phyloP scores from a whole-genome alignment of 2,888 invertebrate species.

The Poecilus cupreus region DNA sequence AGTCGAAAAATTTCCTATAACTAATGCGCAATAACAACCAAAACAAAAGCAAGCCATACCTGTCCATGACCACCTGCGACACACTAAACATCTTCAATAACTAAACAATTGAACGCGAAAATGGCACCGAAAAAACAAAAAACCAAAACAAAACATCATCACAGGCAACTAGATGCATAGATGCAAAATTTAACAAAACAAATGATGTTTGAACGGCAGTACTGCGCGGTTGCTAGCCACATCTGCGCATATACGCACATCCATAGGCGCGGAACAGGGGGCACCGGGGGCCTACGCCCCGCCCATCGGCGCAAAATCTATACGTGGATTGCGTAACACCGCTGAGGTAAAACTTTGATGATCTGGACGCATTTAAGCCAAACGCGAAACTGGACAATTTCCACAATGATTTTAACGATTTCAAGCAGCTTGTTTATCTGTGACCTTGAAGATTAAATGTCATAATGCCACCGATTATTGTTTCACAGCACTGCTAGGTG shows the following conservation, averaged over 20 bases:
- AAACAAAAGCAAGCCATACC: slow-evolving; percentile 46
- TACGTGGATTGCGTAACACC: slow-evolving; percentile 63
- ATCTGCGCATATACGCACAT: slow-evolving; percentile 52
- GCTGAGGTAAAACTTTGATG: slow-evolving; percentile 7
- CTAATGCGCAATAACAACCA: slow-evolving; percentile 49
- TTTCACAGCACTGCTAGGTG: background rate
- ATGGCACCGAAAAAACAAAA: slow-evolving; percentile 33
- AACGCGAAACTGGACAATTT: background rate
- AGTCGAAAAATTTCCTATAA: background rate
- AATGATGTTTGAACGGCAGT: slow-evolving; percentile 43
- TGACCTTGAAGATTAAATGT: slow-evolving; percentile 31
- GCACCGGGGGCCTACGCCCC: background rate
- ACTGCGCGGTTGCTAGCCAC: slow-evolving; percentile 17
- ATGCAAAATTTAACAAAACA: slow-evolving; percentile 48
- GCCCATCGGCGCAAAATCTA: slow-evolving; percentile 63
- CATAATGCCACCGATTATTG: background rate
- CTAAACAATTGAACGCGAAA: slow-evolving; percentile 4
- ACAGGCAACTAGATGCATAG: background rate
- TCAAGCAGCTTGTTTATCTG: background rate
- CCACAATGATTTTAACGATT: background rate
- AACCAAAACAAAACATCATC: slow-evolving; percentile 41
- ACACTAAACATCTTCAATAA: slow-evolving; percentile 9
- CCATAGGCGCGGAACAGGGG: slow-evolving; percentile 11
- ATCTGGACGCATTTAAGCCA: background rate
- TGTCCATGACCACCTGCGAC: slow-evolving; percentile 14